Evolutionary conservation across 2,113 vertebrate species (phyloP).

Genomic region (Leptobrachium ailaonicum): DNA sequence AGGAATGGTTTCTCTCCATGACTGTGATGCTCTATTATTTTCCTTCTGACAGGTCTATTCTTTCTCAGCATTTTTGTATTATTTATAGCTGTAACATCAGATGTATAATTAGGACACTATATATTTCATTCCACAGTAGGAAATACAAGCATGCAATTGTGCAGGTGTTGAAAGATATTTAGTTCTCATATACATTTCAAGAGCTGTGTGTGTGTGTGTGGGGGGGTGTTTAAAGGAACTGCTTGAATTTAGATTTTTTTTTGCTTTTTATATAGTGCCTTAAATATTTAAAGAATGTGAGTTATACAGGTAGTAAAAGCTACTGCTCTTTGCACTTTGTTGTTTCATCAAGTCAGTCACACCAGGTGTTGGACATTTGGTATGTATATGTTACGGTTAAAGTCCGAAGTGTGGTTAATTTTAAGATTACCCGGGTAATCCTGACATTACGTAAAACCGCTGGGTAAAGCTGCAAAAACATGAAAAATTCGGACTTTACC

Average conservation of each 20-base stretch:
- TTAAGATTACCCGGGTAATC: too few relatives aligned
- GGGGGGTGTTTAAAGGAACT: background rate
- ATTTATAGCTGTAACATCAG: constrained; percentile 36
- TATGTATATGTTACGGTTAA: too few relatives aligned
- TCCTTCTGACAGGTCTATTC: constrained; percentile 24
- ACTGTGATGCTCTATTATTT: constrained; percentile 4
- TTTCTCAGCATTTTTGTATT: constrained; percentile 27
- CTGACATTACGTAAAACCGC: too few relatives aligned
- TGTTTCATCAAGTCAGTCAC: too few relatives aligned
- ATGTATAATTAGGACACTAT: constrained; percentile 31
- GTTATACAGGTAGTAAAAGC: too few relatives aligned
- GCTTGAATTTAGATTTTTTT: background rate
- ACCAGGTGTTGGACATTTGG: too few relatives aligned
- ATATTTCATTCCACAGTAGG: constrained; percentile 30
- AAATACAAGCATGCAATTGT: background rate
- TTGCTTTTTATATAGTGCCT: background rate
- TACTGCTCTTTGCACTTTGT: too few relatives aligned
- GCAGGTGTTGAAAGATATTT: constrained; percentile 27
- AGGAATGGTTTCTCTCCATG: background rate
- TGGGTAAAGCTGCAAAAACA: too few relatives aligned
- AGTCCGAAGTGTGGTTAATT: too few relatives aligned
- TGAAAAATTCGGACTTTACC: too few relatives aligned
- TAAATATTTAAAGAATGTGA: too few relatives aligned
- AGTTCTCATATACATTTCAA: background rate
- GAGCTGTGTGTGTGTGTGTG: too few relatives aligned